Evolutionary conservation across 64 coral and sea anemone species (phyloP).

Genomic region (Actinia equina): DNA sequence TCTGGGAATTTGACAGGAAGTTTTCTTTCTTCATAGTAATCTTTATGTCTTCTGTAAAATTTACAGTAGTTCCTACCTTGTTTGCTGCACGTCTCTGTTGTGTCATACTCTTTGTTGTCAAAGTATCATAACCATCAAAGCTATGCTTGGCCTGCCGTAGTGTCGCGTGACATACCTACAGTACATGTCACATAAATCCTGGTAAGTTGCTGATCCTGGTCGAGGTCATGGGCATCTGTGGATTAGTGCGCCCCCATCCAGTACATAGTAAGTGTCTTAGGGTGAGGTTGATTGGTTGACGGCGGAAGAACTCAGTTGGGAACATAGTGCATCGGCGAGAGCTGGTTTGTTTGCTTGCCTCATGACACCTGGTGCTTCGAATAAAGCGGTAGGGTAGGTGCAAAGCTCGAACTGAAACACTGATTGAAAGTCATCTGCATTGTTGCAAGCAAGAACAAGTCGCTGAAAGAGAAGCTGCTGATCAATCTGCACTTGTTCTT

Average conservation of each 20-base stretch:
- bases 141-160: too few relatives aligned
- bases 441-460: constrained; percentile 19
- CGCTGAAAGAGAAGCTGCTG: constrained; percentile 18
- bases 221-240: constrained; percentile 61
- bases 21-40: constrained; percentile 13
- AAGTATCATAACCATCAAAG: constrained; percentile 62
- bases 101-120: constrained; percentile 57
- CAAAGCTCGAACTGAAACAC: constrained; percentile 67
- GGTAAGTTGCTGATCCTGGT: constrained; percentile 39
- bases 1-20: constrained; percentile 32
- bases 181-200: constrained; percentile 47
- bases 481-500: constrained; percentile 13
- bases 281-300: constrained; percentile 20
- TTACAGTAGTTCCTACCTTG: constrained; percentile 12
- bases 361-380: constrained; percentile 45
- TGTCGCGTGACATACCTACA: constrained; percentile 14
- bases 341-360: constrained; percentile 58
- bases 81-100: constrained; percentile 53
- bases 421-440: constrained; percentile 28
- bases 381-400: constrained; percentile 51
- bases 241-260: constrained; percentile 68
- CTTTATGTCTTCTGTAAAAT: constrained; percentile 21
- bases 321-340: constrained; percentile 61
- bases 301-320: constrained; percentile 28
- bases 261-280: constrained; percentile 37